A percentile compares a stretch with the other conserved stretches of the same genome.
Evolutionary conservation across 2,888 invertebrate genomes (phyloP).

Genomic region (Ophioninae sp.): DNA sequence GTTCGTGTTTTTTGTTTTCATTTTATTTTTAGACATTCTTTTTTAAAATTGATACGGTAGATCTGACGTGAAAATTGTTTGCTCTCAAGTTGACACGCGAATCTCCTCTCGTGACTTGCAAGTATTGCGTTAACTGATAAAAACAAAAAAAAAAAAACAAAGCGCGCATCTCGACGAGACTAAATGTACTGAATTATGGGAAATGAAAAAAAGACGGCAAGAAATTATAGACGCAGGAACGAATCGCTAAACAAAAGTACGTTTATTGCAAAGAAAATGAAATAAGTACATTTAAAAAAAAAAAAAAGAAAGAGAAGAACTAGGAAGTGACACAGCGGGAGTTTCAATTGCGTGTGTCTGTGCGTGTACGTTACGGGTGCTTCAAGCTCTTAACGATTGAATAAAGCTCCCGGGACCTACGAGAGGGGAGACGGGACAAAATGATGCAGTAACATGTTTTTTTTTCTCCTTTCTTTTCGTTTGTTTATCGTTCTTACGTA

Average conservation of each 20-base stretch:
- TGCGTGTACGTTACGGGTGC: slow-evolving; percentile 66
- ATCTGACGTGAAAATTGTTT: background rate
- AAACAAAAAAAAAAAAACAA: background rate
- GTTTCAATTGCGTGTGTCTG: slow-evolving; percentile 60
- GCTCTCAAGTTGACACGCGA: background rate
- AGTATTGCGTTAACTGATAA: no score
- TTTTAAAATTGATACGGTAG: background rate
- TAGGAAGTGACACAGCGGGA: slow-evolving; percentile 62
- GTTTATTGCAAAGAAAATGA: slow-evolving; percentile 67
- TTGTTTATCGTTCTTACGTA: background rate
- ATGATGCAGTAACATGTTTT: slow-evolving; percentile 58
- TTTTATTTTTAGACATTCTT: no score
- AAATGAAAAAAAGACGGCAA: slow-evolving; percentile 37
- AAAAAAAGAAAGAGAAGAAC: slow-evolving; percentile 62
- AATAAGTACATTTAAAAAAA: slow-evolving; percentile 64
- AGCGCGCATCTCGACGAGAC: slow-evolving; percentile 37
- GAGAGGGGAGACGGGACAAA: slow-evolving; percentile 66
- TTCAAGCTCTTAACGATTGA: slow-evolving; percentile 75
- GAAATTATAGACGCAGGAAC: slow-evolving; percentile 56
- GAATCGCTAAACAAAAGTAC: slow-evolving; percentile 63
- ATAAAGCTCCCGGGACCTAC: slow-evolving; percentile 75
- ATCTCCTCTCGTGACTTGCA: background rate
- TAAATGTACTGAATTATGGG: background rate
- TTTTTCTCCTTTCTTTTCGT: slow-evolving; percentile 20
- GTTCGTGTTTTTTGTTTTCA: background rate